phyloP scores from a whole-genome alignment of 2,797 vertebrate genomes.

The Arremon aurantiirostris region DNA sequence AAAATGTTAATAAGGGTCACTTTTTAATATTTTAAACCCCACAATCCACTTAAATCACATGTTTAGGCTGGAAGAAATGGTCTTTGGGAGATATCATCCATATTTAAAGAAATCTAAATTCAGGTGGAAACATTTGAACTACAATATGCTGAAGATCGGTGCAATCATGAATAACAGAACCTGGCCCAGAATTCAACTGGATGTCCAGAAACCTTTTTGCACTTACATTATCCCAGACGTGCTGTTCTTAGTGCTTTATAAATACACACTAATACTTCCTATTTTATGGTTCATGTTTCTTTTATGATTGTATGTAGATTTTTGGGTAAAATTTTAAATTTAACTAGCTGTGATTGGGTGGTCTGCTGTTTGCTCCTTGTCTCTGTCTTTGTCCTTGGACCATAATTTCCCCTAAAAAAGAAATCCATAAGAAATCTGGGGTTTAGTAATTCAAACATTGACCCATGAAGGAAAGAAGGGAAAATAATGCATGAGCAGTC shows the following conservation, averaged over 20 bases:
- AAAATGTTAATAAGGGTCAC: not conserved
- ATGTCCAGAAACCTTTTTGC: not conserved
- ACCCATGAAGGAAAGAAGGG: not conserved
- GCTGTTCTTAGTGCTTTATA: not conserved
- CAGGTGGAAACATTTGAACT: not conserved
- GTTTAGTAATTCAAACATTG: not conserved
- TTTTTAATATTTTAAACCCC: not conserved
- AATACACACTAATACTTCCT: not conserved
- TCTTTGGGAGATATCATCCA: not conserved
- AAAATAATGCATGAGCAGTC: not conserved
- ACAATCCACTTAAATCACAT: not conserved
- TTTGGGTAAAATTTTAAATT: not conserved
- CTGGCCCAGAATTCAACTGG: not conserved
- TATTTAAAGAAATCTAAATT: not conserved
- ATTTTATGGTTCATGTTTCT: not conserved
- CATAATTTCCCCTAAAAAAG: not conserved
- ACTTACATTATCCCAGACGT: not conserved
- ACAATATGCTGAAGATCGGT: not conserved
- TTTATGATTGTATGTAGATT: not conserved
- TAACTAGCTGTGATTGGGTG: not conserved
- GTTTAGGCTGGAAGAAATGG: not conserved
- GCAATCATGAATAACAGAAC: not conserved
- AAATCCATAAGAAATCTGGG: rapidly evolving
- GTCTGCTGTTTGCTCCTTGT: not conserved
- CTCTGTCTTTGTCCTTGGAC: not conserved